A percentile compares a stretch with the other conserved stretches of the same genome.
These are phyloP conservation scores for Gavialis gangeticus DNA, from an alignment of 2,113 vertebrate species.

Conservation along the genomic window DNA sequence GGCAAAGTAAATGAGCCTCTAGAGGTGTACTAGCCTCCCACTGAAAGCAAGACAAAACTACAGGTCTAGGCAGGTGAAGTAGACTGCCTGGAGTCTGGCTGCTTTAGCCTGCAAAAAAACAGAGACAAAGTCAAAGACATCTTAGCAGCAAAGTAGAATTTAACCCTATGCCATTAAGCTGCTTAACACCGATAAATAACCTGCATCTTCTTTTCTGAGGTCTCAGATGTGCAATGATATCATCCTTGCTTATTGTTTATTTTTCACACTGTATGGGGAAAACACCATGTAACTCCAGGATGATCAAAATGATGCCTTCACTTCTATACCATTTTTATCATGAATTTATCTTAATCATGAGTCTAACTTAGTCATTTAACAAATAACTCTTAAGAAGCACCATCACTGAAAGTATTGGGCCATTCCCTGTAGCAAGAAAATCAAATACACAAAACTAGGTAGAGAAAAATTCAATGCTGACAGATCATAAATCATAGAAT, in stretches of 20 bases:
- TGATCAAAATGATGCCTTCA: background rate
- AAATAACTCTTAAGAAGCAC: background rate
- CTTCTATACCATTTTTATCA: background rate
- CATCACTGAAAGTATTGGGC: background rate
- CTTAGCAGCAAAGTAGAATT: background rate
- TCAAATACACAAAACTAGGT: background rate
- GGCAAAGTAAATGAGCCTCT: no score
- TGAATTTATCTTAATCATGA: background rate
- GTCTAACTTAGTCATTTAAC: background rate
- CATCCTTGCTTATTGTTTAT: no score
- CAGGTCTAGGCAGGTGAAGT: no score
- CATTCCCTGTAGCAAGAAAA: background rate
- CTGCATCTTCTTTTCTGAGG: background rate
- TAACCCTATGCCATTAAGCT: background rate
- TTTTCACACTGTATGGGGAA: background rate
- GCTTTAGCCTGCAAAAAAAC: no score
- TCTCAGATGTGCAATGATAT: no score
- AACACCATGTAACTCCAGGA: background rate
- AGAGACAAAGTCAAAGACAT: background rate
- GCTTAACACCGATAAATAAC: background rate
- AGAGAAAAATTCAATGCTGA: rapidly evolving
- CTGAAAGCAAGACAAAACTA: no score
- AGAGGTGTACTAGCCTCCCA: no score
- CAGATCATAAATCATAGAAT: background rate
- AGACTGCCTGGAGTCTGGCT: no score